Evolutionary conservation across 2,888 invertebrate species (phyloP).

Genomic region (Heterodera filipjevi): DNA sequence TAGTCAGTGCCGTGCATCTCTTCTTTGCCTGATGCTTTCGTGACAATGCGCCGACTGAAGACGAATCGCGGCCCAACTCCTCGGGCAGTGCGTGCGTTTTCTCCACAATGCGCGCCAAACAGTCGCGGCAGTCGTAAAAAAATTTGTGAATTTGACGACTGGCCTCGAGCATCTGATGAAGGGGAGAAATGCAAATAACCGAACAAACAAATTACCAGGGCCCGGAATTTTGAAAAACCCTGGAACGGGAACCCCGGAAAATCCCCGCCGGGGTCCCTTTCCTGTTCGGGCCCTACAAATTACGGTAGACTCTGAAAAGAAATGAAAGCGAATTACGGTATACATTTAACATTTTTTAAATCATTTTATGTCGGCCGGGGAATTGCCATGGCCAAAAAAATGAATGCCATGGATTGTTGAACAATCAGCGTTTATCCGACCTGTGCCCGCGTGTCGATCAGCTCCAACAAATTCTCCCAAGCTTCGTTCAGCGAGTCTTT

Average conservation of each 20-base stretch:
- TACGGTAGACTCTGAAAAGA: too few species aligned
- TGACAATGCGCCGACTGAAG: constrained; percentile 84
- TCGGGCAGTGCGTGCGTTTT: constrained; percentile 95
- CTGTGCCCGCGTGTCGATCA: constrained; percentile 80
- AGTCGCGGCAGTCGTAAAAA: constrained; percentile 98
- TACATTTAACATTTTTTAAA: too few species aligned
- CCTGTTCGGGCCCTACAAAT: too few species aligned
- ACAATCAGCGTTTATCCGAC: background rate
- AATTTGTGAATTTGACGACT: constrained; percentile 97
- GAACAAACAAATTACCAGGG: background rate
- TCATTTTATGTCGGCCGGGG: too few species aligned
- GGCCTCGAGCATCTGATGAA: constrained; percentile 68
- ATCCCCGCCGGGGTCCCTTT: too few species aligned
- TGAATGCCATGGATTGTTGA: too few species aligned
- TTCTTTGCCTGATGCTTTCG: constrained; percentile 96
- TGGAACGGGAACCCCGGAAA: too few species aligned
- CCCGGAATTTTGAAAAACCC: too few species aligned
- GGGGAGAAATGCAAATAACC: background rate
- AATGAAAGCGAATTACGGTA: too few species aligned
- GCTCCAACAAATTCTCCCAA: constrained; percentile 96
- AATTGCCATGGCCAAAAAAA: too few species aligned
- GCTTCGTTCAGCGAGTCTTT: constrained; percentile 94
- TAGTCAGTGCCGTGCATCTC: constrained; percentile 72
- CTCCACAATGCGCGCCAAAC: constrained; percentile 71
- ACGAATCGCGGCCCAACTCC: constrained; percentile 94